Conservation (phyloP, 2,797 vertebrate species). For the Malurus leucopterus region DNA sequence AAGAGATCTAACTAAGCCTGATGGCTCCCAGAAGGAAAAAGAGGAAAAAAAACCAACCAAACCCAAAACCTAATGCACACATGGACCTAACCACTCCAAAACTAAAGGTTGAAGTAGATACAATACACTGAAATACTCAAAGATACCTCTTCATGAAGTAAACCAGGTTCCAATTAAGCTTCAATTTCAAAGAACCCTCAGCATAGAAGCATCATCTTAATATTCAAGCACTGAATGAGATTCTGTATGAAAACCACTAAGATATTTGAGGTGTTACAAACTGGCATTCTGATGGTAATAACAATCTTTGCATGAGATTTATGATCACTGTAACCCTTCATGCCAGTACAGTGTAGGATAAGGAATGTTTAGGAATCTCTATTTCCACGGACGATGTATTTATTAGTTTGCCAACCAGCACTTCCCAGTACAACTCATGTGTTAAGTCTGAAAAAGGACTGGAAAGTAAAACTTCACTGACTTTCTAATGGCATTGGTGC, state of each 20-base stretch:
- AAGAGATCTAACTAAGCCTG: not conserved
- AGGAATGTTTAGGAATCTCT: not conserved
- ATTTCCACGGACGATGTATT: not conserved
- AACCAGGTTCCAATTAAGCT: not conserved
- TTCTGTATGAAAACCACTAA: not conserved
- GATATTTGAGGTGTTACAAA: not conserved
- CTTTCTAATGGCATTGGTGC: not conserved
- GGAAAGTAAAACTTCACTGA: not conserved
- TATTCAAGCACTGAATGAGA: not conserved
- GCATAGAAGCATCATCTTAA: not conserved
- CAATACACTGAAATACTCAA: not conserved
- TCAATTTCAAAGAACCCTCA: not conserved
- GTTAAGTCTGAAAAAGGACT: not conserved
- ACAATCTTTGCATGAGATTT: not conserved
- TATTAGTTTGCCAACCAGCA: not conserved
- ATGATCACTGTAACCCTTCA: not conserved
- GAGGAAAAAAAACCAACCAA: not conserved
- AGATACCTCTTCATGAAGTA: not conserved
- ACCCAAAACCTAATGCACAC: not conserved
- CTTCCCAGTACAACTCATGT: not conserved
- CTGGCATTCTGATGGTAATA: not conserved
- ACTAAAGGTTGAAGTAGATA: not conserved
- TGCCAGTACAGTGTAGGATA: not conserved
- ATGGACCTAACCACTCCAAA: not conserved
- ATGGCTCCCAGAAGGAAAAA: not conserved